These are phyloP conservation scores for Temnopleurus reevesii DNA, from an alignment of 53 echinoderm and acorn worm species.

Conservation along the genomic window DNA sequence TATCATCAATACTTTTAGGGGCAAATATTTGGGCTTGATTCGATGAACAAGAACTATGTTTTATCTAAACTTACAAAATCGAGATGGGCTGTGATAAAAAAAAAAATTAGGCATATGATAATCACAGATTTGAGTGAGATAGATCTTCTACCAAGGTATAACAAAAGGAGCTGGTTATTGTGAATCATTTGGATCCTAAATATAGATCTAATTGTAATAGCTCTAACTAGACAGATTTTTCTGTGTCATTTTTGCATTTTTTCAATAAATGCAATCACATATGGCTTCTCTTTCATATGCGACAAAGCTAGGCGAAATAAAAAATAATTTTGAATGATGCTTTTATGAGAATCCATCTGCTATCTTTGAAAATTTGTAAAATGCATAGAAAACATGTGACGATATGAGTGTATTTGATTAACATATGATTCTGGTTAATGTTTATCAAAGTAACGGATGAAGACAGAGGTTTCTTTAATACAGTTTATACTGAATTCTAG, in stretches of 20 bases:
- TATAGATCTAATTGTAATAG: neutral
- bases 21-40: neutral
- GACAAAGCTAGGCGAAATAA: no score
- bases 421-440: neutral
- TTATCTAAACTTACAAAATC: neutral
- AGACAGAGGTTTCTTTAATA: neutral
- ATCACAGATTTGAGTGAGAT: neutral
- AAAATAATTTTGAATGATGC: no score
- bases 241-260: neutral
- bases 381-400: neutral
- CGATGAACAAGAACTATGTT: neutral
- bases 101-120: no score
- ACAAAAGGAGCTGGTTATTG: neutral
- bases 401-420: neutral
- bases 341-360: neutral
- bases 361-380: neutral
- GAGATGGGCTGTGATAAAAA: neutral
- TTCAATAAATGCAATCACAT: neutral
- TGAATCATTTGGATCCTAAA: neutral
- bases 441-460: neutral
- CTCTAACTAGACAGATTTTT: neutral
- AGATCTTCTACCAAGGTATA: no score
- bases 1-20: neutral
- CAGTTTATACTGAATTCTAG: neutral
- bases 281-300: no score